Base-by-base conservation (phyloP, 2,888 invertebrate genomes). In the Drosophila gaucha region DNA sequence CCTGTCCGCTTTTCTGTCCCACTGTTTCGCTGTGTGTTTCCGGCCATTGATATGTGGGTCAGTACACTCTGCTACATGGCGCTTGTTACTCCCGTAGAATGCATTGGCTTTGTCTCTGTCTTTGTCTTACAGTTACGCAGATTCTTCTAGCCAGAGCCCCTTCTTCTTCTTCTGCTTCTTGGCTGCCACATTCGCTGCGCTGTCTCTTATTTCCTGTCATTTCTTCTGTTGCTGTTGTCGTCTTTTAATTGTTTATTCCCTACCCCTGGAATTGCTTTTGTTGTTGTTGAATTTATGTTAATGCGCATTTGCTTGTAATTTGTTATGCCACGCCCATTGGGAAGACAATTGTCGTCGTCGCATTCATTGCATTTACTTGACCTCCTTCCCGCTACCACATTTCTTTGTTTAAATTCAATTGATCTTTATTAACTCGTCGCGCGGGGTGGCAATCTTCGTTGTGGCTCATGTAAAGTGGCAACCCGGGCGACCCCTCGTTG, bases 381-480 rank as follows among this genome's bases (percentile, higher is more conserved):
- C 74, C 67, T 44, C 24, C 4, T 20, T 18, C n/a, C 31, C 6
- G 12, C 22, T 35, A 26, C 26, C 55, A 6, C 41, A 60, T 59
- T 65, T 67, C 84, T 86, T 86, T 85, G 85, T 86, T 85, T 80
- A 86, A 85, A 85, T 85, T 85, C 85, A 86, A 85, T 85, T 85
- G 85, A 85, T 85, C 86, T 86, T 86, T 78, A 85, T 85, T 86
- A 86, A 84, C 70, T 75, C 38, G 26, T 20, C 20, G 46, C n/a
- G 38, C 14, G 38, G 43, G 50, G 51, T 16, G 24, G 35, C 22
- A 4, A 72, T 62, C 65, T 36, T 46, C 54, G 60, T 35, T 54
- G 58, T 44, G 49, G 47, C 54, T 69, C 70, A 70, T 70, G 60
- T 59, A 54, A 68, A 69, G 74, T 74, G 74, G 62, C 58, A 64